These are phyloP conservation scores for Ashinkailepas kermadecensis DNA, from an alignment of 2,888 invertebrate genomes.

Conservation along the genomic window DNA sequence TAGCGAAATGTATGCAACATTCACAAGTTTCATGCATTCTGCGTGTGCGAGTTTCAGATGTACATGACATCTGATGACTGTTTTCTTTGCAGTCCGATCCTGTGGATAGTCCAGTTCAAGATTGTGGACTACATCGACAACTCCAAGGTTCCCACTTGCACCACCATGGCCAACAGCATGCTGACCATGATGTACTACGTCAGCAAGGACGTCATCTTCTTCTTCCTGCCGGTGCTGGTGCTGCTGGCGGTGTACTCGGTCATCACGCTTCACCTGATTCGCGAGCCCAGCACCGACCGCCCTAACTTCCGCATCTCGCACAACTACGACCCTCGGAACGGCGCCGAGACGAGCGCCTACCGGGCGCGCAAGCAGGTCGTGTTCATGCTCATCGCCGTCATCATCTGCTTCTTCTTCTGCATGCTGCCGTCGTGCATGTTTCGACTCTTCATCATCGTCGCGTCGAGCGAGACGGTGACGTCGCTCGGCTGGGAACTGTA, in stretches of 20 bases:
- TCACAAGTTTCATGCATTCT: too few species aligned
- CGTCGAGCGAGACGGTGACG: conserved; percentile 50
- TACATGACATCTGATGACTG: too few species aligned
- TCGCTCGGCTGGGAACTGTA: conserved; percentile 70
- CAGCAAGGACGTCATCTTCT: conserved; percentile 56
- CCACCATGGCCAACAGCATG: conserved; percentile 66
- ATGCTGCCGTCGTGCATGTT: conserved; percentile 80
- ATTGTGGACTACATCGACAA: conserved; percentile 65
- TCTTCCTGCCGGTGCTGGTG: conserved; percentile 71
- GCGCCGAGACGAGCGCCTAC: conserved; percentile 9
- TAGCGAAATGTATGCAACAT: too few species aligned
- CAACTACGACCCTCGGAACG: neutral
- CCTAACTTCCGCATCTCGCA: neutral
- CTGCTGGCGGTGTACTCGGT: conserved; percentile 73
- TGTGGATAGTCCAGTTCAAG: conserved; percentile 68
- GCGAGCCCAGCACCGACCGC: conserved; percentile 44
- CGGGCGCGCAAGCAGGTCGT: conserved; percentile 57
- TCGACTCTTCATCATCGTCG: conserved; percentile 76
- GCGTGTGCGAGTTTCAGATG: too few species aligned
- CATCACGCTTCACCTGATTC: conserved; percentile 77
- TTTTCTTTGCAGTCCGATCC: conserved; percentile 62
- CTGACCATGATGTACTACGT: conserved; percentile 75
- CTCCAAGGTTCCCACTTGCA: conserved; percentile 63
- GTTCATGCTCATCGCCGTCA: conserved; percentile 80
- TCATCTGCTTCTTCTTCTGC: conserved; percentile 82